Evolutionary conservation across 2,113 vertebrate genomes (phyloP).

Genomic region (Marcusenius ussheri): DNA sequence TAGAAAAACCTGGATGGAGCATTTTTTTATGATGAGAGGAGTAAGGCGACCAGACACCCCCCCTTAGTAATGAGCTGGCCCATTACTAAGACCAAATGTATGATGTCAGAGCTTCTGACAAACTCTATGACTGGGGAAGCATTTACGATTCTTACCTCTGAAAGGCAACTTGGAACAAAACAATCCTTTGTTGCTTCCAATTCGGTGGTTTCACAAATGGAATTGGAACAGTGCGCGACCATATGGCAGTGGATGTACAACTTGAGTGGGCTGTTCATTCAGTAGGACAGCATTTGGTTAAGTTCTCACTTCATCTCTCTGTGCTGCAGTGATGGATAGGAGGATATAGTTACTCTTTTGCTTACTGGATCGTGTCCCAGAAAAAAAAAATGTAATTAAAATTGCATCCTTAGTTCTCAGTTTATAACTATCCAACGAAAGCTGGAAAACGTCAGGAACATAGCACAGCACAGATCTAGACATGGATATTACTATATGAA

Average conservation of each 20-base stretch:
- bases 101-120: conserved; percentile 58
- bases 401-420: conserved; percentile 8
- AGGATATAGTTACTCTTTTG: conserved; percentile 14
- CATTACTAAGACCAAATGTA: conserved; percentile 65
- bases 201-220: conserved; percentile 19
- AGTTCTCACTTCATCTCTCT: background rate
- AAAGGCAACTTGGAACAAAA: conserved; percentile 25
- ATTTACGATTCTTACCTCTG: conserved; percentile 16
- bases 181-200: conserved; percentile 23
- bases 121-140: conserved; percentile 21
- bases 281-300: background rate
- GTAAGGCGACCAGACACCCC: background rate
- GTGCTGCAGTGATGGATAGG: conserved; percentile 14
- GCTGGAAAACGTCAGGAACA: background rate
- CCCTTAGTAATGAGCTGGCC: conserved; percentile 89
- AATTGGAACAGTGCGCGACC: conserved; percentile 14
- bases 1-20: background rate
- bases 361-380: conserved; percentile 27
- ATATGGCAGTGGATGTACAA: conserved; percentile 15
- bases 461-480: background rate
- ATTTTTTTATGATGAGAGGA: background rate
- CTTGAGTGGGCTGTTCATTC: conserved; percentile 17
- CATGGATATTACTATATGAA: background rate
- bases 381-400: conserved; percentile 7
- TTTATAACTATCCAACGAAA: conserved; percentile 5